Evolutionary conservation across 2,113 vertebrate species (phyloP).

Genomic region (Rhea pennata): DNA sequence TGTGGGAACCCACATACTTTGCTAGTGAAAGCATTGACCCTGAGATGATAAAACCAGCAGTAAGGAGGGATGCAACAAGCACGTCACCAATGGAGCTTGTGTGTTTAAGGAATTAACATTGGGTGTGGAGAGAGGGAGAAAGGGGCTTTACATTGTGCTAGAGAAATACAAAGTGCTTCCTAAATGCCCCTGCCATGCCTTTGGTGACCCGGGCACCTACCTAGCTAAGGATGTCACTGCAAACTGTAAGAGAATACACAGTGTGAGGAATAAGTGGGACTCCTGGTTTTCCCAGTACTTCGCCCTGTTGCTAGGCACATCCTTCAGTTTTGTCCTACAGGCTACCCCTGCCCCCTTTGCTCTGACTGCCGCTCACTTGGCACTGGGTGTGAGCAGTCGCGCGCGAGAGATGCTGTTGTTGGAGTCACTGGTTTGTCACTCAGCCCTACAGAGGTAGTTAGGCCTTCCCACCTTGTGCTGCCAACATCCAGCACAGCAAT

Average conservation of each 20-base stretch:
- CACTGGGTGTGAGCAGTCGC: fast-evolving
- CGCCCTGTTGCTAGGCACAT: not conserved
- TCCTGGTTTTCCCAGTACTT: not conserved
- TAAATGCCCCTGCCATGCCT: not conserved
- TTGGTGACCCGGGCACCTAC: not conserved
- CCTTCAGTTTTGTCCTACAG: not conserved
- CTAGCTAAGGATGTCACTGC: fast-evolving
- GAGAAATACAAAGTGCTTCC: not conserved
- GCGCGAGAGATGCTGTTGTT: not conserved
- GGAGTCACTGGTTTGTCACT: not conserved
- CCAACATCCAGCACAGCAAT: constrained; percentile 55
- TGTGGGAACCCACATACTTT: not conserved
- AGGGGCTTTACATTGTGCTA: not conserved
- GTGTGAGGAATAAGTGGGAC: not conserved
- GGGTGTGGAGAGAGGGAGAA: not conserved
- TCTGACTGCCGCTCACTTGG: not conserved
- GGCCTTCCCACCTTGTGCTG: not conserved
- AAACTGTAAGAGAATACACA: not conserved
- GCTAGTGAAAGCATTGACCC: not conserved
- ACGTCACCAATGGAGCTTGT: not conserved
- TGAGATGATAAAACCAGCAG: not conserved
- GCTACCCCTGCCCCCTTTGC: not conserved
- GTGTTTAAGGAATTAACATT: fast-evolving
- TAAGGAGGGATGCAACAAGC: not conserved
- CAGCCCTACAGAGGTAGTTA: not conserved